A percentile compares a stretch with the other conserved stretches of the same genome.
These are phyloP conservation scores for Pseudochaenichthys georgianus DNA, from an alignment of 2,797 vertebrate species.

Conservation along the genomic window DNA sequence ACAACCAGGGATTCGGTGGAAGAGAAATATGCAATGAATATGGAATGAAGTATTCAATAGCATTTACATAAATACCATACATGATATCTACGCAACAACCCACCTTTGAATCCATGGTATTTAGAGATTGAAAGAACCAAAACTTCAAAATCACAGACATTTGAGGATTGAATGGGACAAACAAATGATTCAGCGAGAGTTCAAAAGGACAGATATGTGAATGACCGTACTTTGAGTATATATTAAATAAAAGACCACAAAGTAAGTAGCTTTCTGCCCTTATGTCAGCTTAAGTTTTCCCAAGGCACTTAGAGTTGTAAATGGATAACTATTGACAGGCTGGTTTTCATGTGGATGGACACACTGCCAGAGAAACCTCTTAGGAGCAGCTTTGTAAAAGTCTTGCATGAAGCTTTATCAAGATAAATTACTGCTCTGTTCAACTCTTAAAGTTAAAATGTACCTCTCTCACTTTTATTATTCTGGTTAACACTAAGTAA, in stretches of 20 bases:
- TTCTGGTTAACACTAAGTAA: not conserved
- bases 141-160: not conserved
- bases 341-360: slow-evolving; percentile 14
- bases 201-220: not conserved
- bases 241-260: slow-evolving; percentile 24
- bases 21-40: slow-evolving; percentile 1
- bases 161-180: not conserved
- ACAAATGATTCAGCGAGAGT: slow-evolving; percentile 3
- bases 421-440: not conserved
- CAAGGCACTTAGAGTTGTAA: slow-evolving; percentile 17
- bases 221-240: not conserved
- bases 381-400: not conserved
- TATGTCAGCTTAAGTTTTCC: slow-evolving; percentile 15
- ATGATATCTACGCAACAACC: not conserved
- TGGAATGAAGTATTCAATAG: no score
- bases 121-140: not conserved
- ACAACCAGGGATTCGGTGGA: not conserved
- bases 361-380: slow-evolving; percentile 12
- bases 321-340: slow-evolving; percentile 27
- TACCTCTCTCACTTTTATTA: not conserved
- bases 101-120: not conserved
- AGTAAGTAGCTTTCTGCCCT: slow-evolving; percentile 30
- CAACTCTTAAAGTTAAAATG: not conserved
- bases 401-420: not conserved
- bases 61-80: no score